These are phyloP conservation scores for Nesospiza acunhae DNA, from an alignment of 2,113 vertebrate genomes.

Conservation along the genomic window DNA sequence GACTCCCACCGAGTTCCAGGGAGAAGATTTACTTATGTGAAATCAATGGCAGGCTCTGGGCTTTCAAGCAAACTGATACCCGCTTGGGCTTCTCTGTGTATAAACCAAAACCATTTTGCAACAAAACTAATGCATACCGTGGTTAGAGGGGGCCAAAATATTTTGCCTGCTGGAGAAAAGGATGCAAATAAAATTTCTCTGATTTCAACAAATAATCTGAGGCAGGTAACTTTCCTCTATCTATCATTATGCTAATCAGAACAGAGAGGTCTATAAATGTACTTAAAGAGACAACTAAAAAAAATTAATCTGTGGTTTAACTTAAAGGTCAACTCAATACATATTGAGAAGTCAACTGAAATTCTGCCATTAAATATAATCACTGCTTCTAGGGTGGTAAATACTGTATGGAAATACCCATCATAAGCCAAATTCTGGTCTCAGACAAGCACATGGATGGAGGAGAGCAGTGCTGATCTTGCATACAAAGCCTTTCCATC, in stretches of 20 bases:
- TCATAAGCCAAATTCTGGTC: conserved; percentile 5
- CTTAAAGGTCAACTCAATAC: conserved; percentile 65
- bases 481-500: background rate
- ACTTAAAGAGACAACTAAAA: conserved; percentile 57
- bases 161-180: conserved; percentile 21
- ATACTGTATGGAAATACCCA: conserved; percentile 9
- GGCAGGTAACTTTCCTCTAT: background rate
- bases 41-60: conserved; percentile 35
- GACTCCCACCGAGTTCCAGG: background rate
- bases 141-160: conserved; percentile 13
- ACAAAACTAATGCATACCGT: background rate
- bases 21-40: background rate
- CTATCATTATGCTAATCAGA: background rate
- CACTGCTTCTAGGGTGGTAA: conserved; percentile 46
- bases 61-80: conserved; percentile 40
- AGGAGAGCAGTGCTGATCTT: background rate
- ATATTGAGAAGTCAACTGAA: conserved; percentile 68
- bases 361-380: conserved; percentile 59
- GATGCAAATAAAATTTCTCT: background rate
- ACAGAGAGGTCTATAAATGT: conserved; percentile 59
- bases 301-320: conserved; percentile 63
- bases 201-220: conserved; percentile 37
- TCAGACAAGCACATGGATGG: background rate
- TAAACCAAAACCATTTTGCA: conserved; percentile 23
- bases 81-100: conserved; percentile 24